These are phyloP conservation scores for Dendrolimus kikuchii DNA, from an alignment of 1,140 invertebrate species.

Conservation along the genomic window DNA sequence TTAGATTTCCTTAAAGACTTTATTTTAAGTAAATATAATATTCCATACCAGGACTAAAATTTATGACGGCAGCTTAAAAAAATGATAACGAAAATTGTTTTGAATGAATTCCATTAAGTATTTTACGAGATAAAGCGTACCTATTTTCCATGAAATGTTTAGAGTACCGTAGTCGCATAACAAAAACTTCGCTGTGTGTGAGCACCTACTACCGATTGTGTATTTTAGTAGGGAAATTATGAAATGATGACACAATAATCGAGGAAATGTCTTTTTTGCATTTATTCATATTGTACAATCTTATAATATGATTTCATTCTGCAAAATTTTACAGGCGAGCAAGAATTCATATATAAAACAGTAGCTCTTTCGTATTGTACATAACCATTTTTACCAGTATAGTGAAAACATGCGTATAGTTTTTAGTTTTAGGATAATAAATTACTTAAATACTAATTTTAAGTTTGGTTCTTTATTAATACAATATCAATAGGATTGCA, in stretches of 20 bases:
- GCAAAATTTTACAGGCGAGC: conserved; percentile 74
- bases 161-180: too few relatives aligned
- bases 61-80: too few relatives aligned
- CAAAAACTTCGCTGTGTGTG: too few relatives aligned
- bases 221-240: not conserved
- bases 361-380: conserved; percentile 71
- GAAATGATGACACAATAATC: conserved; percentile 39
- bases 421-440: conserved; percentile 73
- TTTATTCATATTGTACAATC: conserved; percentile 73
- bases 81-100: too few relatives aligned
- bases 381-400: conserved; percentile 71
- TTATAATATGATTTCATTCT: conserved; percentile 71
- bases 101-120: too few relatives aligned
- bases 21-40: too few relatives aligned
- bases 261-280: conserved; percentile 72
- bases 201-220: not conserved
- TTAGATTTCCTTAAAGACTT: too few relatives aligned
- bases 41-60: too few relatives aligned
- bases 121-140: too few relatives aligned
- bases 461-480: conserved; percentile 73
- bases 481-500: conserved; percentile 69
- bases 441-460: conserved; percentile 73
- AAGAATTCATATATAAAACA: conserved; percentile 74
- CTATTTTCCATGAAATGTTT: too few relatives aligned
- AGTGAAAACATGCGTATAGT: conserved; percentile 73